Evolutionary conservation across 2,113 vertebrate genomes (phyloP).

Genomic region (Tupaia tana): DNA sequence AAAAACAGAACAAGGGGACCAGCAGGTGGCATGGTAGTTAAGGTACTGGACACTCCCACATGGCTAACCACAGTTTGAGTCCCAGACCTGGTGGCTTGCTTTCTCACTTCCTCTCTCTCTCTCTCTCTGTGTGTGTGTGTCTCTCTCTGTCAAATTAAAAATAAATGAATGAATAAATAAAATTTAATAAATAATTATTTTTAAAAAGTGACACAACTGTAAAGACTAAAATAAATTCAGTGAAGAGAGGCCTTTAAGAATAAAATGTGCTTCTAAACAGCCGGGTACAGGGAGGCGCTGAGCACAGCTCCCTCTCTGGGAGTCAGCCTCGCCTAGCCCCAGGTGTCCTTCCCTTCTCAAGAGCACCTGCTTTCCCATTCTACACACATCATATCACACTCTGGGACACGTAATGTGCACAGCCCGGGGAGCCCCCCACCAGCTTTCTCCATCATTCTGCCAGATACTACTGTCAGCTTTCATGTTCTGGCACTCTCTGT

Average conservation of each 20-base stretch:
- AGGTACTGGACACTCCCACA: too few species aligned
- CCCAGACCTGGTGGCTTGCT: too few species aligned
- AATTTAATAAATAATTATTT: too few species aligned
- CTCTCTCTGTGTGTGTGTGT: too few species aligned
- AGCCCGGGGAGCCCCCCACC: not conserved
- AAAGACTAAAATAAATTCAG: not conserved
- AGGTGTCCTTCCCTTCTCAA: not conserved
- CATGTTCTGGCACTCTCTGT: not conserved
- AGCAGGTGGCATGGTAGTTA: too few species aligned
- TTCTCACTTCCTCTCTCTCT: too few species aligned
- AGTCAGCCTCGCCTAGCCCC: not conserved
- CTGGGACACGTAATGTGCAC: not conserved
- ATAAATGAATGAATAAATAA: too few species aligned
- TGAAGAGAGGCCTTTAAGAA: not conserved
- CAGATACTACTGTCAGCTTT: not conserved
- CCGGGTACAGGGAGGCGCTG: not conserved
- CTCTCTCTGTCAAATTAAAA: too few species aligned
- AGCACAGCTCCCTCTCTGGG: not conserved
- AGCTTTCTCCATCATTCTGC: not conserved
- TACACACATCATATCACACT: not conserved
- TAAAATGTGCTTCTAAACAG: not conserved
- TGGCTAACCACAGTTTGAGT: too few species aligned
- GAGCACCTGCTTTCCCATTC: not conserved
- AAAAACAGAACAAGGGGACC: too few species aligned
- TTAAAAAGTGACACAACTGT: not conserved